Base-by-base conservation (phyloP, 2,888 invertebrate species). In the Ochropleura plecta region DNA sequence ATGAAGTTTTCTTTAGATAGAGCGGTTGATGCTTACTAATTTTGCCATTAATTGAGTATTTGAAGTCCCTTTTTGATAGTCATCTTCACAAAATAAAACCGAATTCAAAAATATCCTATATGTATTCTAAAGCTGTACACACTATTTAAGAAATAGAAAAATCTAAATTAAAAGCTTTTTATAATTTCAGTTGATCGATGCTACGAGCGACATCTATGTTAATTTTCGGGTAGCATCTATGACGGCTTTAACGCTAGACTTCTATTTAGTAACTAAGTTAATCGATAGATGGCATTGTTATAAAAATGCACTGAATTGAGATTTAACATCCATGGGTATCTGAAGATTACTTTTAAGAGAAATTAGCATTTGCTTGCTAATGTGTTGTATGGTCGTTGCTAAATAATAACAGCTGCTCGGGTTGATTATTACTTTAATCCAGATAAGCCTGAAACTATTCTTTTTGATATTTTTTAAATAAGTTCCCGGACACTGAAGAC, bases 141-240 rank as follows among this genome's bases (percentile, higher is more conserved):
- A 49, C 30, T 30, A 3, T 30, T 30, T 30, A 30, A 30, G 49
- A 49, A n/a, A 53, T 3, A n/a, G 53, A n/a, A 53, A 9, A n/a
- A 10, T 2, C 0, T 1, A n/a, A 53, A n/a, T 55, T 2, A 55
- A 20, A 55, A 20, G 2, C 0, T 3, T 60, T 42, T 7, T 9
- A 46, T 0, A 1, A 73, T 51, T 73, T 60, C 20, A 4, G 42
- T 6, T 2, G 20, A 48, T 55, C 30, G 12, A 57, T 63, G 30
- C 12, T n/a, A 8, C 3, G 40, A 71, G 68, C 72, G 85, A 69
- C 84, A 83, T 85, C 84, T 85, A 59, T 51, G 7, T 9, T 65
- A 0, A 53, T 49, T 20, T 53, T 8, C 5, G 4, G 40, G 10
- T 10, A 75, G 5, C 18, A 9, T 10, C 16, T 44, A 67, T 16